Base-by-base conservation (phyloP, 2,113 vertebrate species). In the Clarias gariepinus region DNA sequence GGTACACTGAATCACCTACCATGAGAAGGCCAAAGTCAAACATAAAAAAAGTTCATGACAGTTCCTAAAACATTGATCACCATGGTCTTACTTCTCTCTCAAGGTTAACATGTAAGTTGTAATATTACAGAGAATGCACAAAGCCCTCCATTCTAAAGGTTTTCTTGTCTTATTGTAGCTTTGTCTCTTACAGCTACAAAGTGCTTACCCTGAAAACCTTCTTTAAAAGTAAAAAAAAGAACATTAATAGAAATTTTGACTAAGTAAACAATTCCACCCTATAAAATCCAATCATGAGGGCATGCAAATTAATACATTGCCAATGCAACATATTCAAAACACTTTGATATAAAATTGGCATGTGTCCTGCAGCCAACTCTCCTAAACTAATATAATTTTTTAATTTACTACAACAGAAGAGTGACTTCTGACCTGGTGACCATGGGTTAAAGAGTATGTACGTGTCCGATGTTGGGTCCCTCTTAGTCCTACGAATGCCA, bases 401-500 rank as follows among this genome's bases (percentile, higher is more conserved):
- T 4, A 36, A 1, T 9, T 47, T 30, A 7, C 28, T 79, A 12
- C 33, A 18, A n/a, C 25, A 68, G n/a, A 23, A 73, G 18, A 63
- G 68, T 21, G 71, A 55, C 1, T 47, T 4, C 92, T 92, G 82
- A 99, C 98, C 93, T 94, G 94, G 82, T 85, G 90, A 96, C 98
- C 98, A 99, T 30, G 98, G 98, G 63, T 99, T 99, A 92, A 98
- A 99, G 55, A 99, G 94, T 90, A 99, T 94, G 61, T 99, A 99
- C 0, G 96, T 92, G 83, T 97, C 95, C 0, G 93, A 93, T 0
- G 63, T 93, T 0, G 88, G 52, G 53, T 97, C 95, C 58, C 93
- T 91, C 0, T 1, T 92, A 30, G 98, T 98, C 83, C 98, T 95
- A 21, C 97, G 92, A 87, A 99, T 94, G 64, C 97, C 98, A 0